Evolutionary conservation across 92 coral and sea anemone species (phyloP), one percentile per base, ranked within the genome.

Genomic region (Porites cylindrica): DNA sequence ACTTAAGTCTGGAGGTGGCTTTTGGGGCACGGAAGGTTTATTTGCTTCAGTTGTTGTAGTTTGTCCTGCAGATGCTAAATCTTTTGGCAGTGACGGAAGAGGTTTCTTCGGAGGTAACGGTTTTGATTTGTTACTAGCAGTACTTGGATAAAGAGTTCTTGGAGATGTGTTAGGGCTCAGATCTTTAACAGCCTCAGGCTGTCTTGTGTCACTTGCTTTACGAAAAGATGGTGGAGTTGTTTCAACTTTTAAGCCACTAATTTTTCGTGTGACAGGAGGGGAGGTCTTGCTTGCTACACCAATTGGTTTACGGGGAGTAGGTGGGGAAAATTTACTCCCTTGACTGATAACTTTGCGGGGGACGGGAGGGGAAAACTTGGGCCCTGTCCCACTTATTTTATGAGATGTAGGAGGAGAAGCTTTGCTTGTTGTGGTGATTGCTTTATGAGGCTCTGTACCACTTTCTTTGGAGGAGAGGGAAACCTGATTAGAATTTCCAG

Each of bases 51-150:
- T n/a, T n/a, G 56, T 81, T 50, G 32, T n/a, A 29, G 20, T 56
- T 66, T 59, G 7, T 20, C 51, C 12, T 19, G 20, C 51, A 21
- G 66, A 70, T 29, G 50, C 83, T 6, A 24, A 32, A 17, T 17
- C 60, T 23, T 85, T 70, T n/a, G 94, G 94, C 5, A 88, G 79
- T 19, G 78, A 76, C 4, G 91, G 94, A 16, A 90, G 90, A 64
- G 93, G 93, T 71, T 90, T 90, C 62, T 72, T 90, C 60, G 93
- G 90, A n/a, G 90, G 93, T 9, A 77, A 72, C 4, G 93, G 82
- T 76, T 85, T 90, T 53, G 89, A 65, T 67, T 77, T 85, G 51
- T 54, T 72, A 54, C 79, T 54, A 24, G 65, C 70, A 1, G 70
- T 3, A 1, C 24, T 21, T 62, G 53, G 50, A 7, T 77, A 84